Conservation (phyloP, 2,888 invertebrate genomes). For the Watsonalla binaria region DNA sequence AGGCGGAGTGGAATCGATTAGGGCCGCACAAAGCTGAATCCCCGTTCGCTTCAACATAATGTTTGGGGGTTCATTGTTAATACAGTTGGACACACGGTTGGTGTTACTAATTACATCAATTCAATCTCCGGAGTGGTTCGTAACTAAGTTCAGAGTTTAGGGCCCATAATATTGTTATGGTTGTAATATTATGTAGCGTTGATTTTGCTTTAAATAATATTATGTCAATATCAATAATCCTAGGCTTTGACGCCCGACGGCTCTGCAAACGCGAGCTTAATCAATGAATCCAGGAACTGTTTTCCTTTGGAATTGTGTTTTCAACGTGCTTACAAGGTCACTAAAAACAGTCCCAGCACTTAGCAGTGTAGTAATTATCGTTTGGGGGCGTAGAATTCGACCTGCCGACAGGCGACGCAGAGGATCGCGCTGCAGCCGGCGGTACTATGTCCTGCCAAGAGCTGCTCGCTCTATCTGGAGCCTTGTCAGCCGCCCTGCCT, state of each 20-base stretch:
- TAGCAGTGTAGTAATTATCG: slow-evolving; percentile 40
- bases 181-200: no score
- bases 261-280: no score
- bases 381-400: slow-evolving; percentile 68
- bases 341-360: slow-evolving; percentile 3
- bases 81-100: background rate
- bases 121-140: background rate
- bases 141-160: background rate
- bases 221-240: no score
- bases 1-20: background rate
- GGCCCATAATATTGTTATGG: background rate
- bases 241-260: no score
- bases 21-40: background rate
- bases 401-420: slow-evolving; percentile 70
- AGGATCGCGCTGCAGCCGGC: slow-evolving; percentile 66
- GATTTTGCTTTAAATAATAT: background rate
- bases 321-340: slow-evolving; percentile 24
- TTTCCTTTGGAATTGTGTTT: background rate
- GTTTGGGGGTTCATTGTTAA: background rate
- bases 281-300: no score
- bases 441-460: slow-evolving; percentile 92
- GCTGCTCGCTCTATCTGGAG: slow-evolving; percentile 93
- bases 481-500: slow-evolving; percentile 93
- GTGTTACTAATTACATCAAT: background rate
- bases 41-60: background rate